phyloP scores from a whole-genome alignment of 1,140 invertebrate genomes.

The Sycophila sp. region DNA sequence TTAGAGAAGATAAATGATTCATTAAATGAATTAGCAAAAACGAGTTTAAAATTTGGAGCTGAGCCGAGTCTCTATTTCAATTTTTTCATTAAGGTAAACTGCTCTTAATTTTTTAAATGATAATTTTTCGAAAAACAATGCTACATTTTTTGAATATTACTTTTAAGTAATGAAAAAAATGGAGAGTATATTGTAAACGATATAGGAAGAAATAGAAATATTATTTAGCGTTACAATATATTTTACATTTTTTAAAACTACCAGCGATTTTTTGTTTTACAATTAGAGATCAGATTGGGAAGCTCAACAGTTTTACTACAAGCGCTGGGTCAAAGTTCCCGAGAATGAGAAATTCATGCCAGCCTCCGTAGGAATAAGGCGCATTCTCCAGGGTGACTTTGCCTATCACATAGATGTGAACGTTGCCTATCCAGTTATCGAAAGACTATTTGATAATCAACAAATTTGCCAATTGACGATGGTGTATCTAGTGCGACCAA shows the following conservation, averaged over 20 bases:
- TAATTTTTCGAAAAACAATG: too few relatives aligned
- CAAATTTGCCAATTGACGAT: constrained; percentile 44
- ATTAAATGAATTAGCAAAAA: constrained; percentile 49
- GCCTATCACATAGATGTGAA: constrained; percentile 45
- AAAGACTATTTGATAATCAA: constrained; percentile 44
- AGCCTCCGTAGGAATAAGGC: constrained; percentile 28
- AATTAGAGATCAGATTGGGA: constrained; percentile 42
- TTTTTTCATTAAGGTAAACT: constrained; percentile 50
- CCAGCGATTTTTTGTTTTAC: constrained; percentile 1
- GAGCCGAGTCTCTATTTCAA: constrained; percentile 53
- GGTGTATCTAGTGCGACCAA: constrained; percentile 38
- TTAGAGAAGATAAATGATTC: constrained; percentile 59
- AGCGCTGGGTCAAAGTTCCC: constrained; percentile 35
- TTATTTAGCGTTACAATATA: too few relatives aligned
- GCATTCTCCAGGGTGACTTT: constrained; percentile 32
- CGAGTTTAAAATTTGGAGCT: constrained; percentile 48
- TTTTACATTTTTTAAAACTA: too few relatives aligned
- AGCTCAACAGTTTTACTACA: constrained; percentile 12
- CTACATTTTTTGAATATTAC: too few relatives aligned
- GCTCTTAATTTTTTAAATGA: too few relatives aligned
- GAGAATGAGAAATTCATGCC: constrained; percentile 34
- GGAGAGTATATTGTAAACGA: too few relatives aligned
- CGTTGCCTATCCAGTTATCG: constrained; percentile 41
- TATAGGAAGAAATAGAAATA: too few relatives aligned
- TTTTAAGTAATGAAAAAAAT: too few relatives aligned